Conservation (phyloP, 2,888 invertebrate genomes). For the Cosmopolites sordidus region DNA sequence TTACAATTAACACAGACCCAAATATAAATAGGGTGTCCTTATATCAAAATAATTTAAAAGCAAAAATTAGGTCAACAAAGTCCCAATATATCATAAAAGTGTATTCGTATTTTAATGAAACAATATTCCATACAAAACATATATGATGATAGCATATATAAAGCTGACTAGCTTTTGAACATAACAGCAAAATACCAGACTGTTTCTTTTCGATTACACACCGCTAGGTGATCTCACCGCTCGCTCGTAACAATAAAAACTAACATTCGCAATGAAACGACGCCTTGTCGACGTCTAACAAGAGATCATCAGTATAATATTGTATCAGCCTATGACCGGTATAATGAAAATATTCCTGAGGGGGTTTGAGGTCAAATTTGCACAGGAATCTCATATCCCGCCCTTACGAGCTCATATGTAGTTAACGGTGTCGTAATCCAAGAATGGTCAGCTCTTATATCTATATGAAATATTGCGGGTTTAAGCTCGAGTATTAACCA, state of each 20-base stretch:
- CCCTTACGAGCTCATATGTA: too few species aligned
- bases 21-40: too few species aligned
- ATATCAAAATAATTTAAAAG: too few species aligned
- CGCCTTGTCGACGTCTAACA: not conserved
- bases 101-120: too few species aligned
- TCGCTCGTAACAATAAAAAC: not conserved
- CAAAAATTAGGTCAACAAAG: too few species aligned
- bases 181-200: not conserved
- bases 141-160: too few species aligned
- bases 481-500: too few species aligned
- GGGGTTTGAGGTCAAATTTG: not conserved
- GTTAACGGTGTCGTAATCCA: slow-evolving; percentile 14
- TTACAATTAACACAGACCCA: too few species aligned
- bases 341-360: not conserved
- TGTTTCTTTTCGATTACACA: not conserved
- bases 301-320: not conserved
- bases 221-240: not conserved
- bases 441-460: not conserved
- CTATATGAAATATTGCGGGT: not conserved
- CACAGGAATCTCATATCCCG: not conserved
- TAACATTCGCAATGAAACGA: not conserved
- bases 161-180: too few species aligned
- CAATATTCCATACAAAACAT: too few species aligned
- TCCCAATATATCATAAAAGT: too few species aligned
- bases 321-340: not conserved